Evolutionary conservation across 1,140 invertebrate genomes (phyloP).

Genomic region (Lineus longissimus): DNA sequence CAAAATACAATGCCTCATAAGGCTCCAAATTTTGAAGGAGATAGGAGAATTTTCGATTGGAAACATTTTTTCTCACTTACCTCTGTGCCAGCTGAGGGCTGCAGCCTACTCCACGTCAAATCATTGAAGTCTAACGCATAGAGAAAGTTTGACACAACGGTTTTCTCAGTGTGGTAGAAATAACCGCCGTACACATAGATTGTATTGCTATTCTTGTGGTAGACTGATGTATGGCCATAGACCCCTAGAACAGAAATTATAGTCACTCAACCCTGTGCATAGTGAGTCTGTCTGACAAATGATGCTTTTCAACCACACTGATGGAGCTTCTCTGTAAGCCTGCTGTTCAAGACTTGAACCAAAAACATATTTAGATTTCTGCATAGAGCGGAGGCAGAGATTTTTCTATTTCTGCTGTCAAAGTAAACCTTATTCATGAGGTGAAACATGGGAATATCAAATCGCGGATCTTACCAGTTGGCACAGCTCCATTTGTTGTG

Average conservation of each 20-base stretch:
- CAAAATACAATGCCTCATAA: no score
- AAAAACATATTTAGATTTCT: no score
- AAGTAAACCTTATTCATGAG: no score
- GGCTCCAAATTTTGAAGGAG: no score
- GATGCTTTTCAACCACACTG: no score
- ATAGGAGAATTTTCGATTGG: no score
- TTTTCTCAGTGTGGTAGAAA: conserved; percentile 65
- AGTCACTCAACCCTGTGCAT: conserved; percentile 5
- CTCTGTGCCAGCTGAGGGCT: conserved; percentile 10
- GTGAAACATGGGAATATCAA: no score
- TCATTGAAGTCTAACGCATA: conserved; percentile 30
- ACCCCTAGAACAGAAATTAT: conserved; percentile 58
- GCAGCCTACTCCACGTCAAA: conserved; percentile 27
- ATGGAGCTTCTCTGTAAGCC: no score
- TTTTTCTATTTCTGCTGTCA: no score
- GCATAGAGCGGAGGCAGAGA: no score
- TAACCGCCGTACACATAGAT: conserved; percentile 90
- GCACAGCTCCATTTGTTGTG: conserved; percentile 62
- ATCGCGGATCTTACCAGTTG: conserved; percentile 65
- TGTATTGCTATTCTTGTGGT: conserved; percentile 73
- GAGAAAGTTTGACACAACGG: conserved; percentile 8
- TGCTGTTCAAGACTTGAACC: no score
- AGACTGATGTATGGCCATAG: conserved; percentile 87
- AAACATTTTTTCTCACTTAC: no score
- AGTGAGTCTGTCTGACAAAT: not conserved